A percentile compares a stretch with the other conserved stretches of the same genome.
Conservation (phyloP, 2,113 vertebrate genomes). For the Eulemur macaco region DNA sequence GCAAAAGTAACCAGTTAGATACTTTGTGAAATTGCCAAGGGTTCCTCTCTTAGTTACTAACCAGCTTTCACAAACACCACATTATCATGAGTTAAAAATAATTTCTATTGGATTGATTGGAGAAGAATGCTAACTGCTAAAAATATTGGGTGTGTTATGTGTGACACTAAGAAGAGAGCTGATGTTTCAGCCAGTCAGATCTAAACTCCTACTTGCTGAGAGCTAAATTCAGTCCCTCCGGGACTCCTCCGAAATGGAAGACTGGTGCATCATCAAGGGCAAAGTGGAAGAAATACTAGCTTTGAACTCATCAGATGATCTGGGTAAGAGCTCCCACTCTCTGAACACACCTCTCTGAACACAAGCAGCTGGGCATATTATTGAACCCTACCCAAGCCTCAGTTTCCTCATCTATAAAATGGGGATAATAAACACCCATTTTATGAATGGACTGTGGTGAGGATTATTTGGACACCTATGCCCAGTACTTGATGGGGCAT, state of each 20-base stretch:
- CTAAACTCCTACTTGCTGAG: neutral
- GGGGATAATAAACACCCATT: neutral
- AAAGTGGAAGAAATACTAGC: neutral
- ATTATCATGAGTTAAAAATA: slow-evolving; percentile 49
- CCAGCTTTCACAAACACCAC: slow-evolving; percentile 32
- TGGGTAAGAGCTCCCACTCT: neutral
- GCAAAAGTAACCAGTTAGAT: slow-evolving; percentile 51
- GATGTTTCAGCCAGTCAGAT: neutral
- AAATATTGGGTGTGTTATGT: neutral
- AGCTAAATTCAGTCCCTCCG: neutral
- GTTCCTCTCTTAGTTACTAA: slow-evolving; percentile 55
- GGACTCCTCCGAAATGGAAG: neutral
- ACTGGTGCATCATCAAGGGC: neutral
- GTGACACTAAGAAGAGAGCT: neutral
- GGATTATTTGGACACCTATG: neutral
- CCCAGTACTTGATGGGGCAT: neutral
- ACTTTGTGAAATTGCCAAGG: slow-evolving; percentile 39
- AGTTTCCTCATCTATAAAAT: neutral
- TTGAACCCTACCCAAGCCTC: neutral
- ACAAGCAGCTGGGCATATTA: neutral
- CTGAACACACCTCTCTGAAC: neutral
- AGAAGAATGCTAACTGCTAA: slow-evolving; percentile 27
- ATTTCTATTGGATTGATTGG: neutral
- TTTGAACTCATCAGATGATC: neutral
- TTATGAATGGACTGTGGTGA: neutral